Conservation (phyloP, 2,113 vertebrate species). For the Macrotus californicus region DNA sequence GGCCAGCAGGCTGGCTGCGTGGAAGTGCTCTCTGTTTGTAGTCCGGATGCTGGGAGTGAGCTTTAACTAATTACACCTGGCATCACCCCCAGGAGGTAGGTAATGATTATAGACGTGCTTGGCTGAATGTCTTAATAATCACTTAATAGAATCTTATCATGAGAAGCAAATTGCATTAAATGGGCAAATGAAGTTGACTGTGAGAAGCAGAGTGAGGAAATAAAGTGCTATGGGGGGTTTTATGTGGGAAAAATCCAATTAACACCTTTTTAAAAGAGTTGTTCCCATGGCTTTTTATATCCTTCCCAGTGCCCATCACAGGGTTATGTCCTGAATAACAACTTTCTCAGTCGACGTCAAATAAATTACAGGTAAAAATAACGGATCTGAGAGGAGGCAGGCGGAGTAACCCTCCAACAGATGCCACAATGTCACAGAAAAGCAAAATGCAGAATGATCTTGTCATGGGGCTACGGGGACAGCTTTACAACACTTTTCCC, state of each 20-base stretch:
- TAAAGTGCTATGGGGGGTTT: constrained; percentile 57
- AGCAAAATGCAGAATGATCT: not conserved
- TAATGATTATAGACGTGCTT: constrained; percentile 68
- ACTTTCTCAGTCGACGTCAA: not conserved
- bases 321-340: constrained; percentile 25
- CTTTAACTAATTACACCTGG: constrained; percentile 70
- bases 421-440: not conserved
- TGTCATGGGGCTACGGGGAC: not conserved
- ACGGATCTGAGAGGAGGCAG: not conserved
- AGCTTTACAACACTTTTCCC: not conserved
- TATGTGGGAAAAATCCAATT: constrained; percentile 69
- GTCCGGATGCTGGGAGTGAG: constrained; percentile 53
- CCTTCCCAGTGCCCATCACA: not conserved
- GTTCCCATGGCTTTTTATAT: constrained; percentile 32
- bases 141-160: constrained; percentile 71
- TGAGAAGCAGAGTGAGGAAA: constrained; percentile 67
- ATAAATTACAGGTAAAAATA: constrained; percentile 27
- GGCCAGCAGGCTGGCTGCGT: not conserved
- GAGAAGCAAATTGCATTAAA: constrained; percentile 72
- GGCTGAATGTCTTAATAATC: constrained; percentile 75
- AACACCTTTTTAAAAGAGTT: constrained; percentile 59
- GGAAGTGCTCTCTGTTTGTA: constrained; percentile 44
- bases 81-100: constrained; percentile 65
- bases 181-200: constrained; percentile 71
- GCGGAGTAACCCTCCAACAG: not conserved